A percentile compares a stretch with the other conserved stretches of the same genome.
phyloP scores from a whole-genome alignment of 2,888 invertebrate species.

The Rotaria sp. region DNA sequence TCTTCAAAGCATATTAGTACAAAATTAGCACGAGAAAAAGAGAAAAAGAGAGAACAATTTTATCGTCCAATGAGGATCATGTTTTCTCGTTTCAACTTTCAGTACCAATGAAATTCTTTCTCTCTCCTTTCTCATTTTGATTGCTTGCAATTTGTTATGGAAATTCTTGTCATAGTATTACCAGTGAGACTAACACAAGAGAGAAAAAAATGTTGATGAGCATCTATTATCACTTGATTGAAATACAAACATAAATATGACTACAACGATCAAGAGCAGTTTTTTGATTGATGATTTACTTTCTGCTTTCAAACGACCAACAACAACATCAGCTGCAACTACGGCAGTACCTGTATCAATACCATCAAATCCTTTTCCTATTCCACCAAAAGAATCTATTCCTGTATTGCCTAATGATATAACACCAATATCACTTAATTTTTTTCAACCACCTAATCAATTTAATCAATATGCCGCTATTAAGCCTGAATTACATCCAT shows the following conservation, averaged over 20 bases:
- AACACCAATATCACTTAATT: neutral
- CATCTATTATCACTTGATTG: slow-evolving; percentile 24
- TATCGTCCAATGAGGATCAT: slow-evolving; percentile 1
- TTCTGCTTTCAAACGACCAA: neutral
- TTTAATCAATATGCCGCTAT: slow-evolving; percentile 26
- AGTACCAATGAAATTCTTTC: neutral
- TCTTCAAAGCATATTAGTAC: slow-evolving; percentile 10
- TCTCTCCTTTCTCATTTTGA: neutral
- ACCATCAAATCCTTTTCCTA: neutral
- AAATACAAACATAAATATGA: slow-evolving; percentile 10
- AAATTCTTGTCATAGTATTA: neutral
- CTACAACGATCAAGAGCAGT: neutral
- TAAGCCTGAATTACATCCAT: slow-evolving; percentile 27
- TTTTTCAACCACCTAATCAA: slow-evolving; percentile 30
- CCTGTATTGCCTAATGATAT: neutral
- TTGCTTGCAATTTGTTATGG: slow-evolving; percentile 17
- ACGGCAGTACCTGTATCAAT: neutral
- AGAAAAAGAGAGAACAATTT: neutral
- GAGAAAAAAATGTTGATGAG: slow-evolving; percentile 16
- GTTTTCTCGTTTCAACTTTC: neutral
- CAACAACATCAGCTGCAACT: neutral
- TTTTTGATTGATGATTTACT: slow-evolving; percentile 19
- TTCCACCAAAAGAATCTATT: neutral
- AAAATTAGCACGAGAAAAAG: neutral
- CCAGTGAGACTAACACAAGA: neutral